phyloP scores from a whole-genome alignment of 2,888 invertebrate species.

The Pristionchus arcanus region DNA sequence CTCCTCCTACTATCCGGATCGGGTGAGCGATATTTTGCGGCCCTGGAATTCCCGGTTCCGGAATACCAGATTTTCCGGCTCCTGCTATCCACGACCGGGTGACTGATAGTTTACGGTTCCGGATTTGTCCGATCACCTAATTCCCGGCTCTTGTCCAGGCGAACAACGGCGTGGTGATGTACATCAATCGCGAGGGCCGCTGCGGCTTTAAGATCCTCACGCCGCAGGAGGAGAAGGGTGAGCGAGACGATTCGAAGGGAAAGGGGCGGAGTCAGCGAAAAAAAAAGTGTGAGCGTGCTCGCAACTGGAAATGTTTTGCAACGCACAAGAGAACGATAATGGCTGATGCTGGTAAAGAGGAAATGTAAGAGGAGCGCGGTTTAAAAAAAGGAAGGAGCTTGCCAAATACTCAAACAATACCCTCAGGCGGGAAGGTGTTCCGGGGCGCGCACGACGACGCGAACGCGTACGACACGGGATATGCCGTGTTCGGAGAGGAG shows the following conservation, averaged over 20 bases:
- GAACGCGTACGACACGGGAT: slow-evolving; percentile 13
- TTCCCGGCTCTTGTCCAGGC: not conserved
- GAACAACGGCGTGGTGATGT: slow-evolving; percentile 14
- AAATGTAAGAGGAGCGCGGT: too few species aligned
- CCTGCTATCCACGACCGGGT: not conserved
- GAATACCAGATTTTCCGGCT: too few species aligned
- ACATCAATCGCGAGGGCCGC: slow-evolving; percentile 17
- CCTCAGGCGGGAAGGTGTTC: not conserved
- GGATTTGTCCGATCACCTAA: not conserved
- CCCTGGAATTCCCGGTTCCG: not conserved
- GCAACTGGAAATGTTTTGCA: too few species aligned
- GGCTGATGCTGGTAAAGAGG: too few species aligned
- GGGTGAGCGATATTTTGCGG: not conserved
- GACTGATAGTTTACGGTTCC: not conserved
- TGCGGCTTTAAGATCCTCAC: slow-evolving; percentile 25
- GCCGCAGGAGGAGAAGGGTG: not conserved
- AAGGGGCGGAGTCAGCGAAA: too few species aligned
- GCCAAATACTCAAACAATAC: too few species aligned
- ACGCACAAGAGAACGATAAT: too few species aligned
- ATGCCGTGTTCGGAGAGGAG: not conserved
- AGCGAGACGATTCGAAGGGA: not conserved
- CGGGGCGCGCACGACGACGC: slow-evolving; percentile 20
- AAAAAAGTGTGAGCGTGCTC: not conserved
- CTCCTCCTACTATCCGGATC: slow-evolving; percentile 25
- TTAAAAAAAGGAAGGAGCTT: not conserved